phyloP scores from a whole-genome alignment of 2,888 invertebrate species.

The Oscheius myriophilus region DNA sequence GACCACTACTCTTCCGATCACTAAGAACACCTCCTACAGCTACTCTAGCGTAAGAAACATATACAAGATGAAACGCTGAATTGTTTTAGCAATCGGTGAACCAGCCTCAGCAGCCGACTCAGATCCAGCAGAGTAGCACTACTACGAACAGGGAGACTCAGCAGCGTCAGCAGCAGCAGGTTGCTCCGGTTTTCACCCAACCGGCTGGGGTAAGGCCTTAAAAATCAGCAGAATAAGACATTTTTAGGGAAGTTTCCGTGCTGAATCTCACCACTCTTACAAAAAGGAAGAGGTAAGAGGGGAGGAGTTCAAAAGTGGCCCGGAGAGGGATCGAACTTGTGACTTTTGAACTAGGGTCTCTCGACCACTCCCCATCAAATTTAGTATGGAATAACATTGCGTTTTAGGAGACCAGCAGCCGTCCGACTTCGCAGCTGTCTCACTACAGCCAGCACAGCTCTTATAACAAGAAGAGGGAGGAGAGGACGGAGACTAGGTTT shows the following conservation, averaged over 20 bases:
- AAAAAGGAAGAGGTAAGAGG: conserved; percentile 13
- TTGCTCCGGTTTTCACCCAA: background rate
- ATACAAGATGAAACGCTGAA: background rate
- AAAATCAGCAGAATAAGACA: too few relatives aligned
- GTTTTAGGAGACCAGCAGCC: conserved; percentile 42
- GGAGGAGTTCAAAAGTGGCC: background rate
- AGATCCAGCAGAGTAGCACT: conserved; percentile 41
- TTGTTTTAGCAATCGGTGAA: conserved; percentile 13
- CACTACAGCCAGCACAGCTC: conserved; percentile 49
- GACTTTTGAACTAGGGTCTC: too few relatives aligned
- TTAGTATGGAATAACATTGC: too few relatives aligned
- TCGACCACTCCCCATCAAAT: too few relatives aligned
- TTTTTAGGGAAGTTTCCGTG: conserved; percentile 8
- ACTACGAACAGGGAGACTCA: conserved; percentile 31
- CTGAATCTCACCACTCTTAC: conserved; percentile 23
- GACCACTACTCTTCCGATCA: conserved; percentile 42
- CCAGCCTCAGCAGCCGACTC: conserved; percentile 35
- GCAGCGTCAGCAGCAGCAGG: background rate
- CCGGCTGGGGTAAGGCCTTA: background rate
- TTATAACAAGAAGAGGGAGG: conserved; percentile 52
- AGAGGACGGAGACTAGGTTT: conserved; percentile 53
- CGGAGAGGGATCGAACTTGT: too few relatives aligned
- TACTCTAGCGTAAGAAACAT: conserved; percentile 41
- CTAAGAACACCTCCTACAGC: conserved; percentile 45
- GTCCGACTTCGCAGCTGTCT: conserved; percentile 51